These are phyloP conservation scores for Trachops cirrhosus DNA, from an alignment of 2,797 vertebrate species.

Conservation along the genomic window DNA sequence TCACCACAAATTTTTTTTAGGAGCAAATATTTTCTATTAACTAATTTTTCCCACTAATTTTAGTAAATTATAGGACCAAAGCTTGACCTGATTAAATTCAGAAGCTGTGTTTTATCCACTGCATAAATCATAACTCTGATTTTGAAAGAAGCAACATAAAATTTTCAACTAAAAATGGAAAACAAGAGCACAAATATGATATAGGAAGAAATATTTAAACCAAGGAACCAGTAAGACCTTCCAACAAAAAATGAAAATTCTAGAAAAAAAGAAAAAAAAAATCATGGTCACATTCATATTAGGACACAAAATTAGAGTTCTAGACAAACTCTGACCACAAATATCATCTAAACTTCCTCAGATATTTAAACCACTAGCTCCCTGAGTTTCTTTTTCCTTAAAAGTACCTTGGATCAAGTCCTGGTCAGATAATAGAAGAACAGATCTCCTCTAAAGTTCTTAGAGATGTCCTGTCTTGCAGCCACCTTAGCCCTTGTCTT, in stretches of 20 bases:
- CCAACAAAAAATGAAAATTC: conserved; percentile 3
- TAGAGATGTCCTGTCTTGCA: neutral
- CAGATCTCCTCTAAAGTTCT: neutral
- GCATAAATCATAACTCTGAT: neutral
- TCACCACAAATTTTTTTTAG: neutral
- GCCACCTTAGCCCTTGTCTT: neutral
- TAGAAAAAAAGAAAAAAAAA: neutral
- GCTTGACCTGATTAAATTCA: neutral
- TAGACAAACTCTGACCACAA: neutral
- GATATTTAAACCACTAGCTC: neutral
- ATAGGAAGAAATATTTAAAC: neutral
- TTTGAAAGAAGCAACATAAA: conserved; percentile 23
- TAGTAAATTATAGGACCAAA: conserved; percentile 1
- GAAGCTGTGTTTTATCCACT: neutral
- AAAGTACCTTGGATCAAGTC: neutral
- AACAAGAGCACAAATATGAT: neutral
- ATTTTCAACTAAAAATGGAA: conserved; percentile 37
- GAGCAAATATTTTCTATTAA: neutral
- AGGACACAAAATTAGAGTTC: conserved; percentile 23
- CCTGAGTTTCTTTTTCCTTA: neutral
- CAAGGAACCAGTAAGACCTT: neutral
- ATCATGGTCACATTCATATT: neutral
- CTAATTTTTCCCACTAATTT: conserved; percentile 3
- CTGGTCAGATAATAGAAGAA: conserved; percentile 17
- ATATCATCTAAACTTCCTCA: neutral